A percentile compares a stretch with the other conserved stretches of the same genome.
These are phyloP conservation scores for Chloroceryle aenea DNA, from an alignment of 2,113 vertebrate genomes.

Conservation along the genomic window DNA sequence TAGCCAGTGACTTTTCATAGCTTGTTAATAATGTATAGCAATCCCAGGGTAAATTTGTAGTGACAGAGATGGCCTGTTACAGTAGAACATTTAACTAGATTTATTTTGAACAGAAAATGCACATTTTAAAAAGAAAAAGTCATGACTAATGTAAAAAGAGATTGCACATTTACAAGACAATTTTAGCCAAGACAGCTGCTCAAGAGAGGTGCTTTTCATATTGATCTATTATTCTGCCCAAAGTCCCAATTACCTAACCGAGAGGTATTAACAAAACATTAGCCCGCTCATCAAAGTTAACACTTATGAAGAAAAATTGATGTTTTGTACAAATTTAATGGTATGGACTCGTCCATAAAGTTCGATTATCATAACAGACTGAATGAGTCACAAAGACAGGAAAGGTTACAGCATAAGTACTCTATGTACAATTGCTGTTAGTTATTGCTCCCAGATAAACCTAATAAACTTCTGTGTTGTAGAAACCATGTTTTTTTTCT, in stretches of 20 bases:
- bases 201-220: not conserved
- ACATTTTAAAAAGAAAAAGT: constrained; percentile 62
- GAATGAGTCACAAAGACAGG: not conserved
- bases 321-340: not conserved
- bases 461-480: not conserved
- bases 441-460: not conserved
- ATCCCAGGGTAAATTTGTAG: constrained; percentile 76
- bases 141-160: constrained; percentile 54
- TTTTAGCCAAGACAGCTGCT: not conserved
- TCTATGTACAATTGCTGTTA: constrained; percentile 3
- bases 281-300: not conserved
- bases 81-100: constrained; percentile 76
- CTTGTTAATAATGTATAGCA: constrained; percentile 84
- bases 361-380: not conserved
- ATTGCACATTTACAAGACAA: not conserved
- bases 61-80: constrained; percentile 68
- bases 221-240: not conserved
- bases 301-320: not conserved
- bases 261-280: not conserved
- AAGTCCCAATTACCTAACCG: not conserved
- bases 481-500: not conserved
- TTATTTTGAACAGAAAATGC: constrained; percentile 75
- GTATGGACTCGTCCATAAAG: not conserved
- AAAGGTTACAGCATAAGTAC: constrained; percentile 1
- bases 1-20: constrained; percentile 80